Evolutionary conservation across 2,113 vertebrate genomes (phyloP), one percentile per base, ranked within the genome.

Genomic region (Barbus barbus): DNA sequence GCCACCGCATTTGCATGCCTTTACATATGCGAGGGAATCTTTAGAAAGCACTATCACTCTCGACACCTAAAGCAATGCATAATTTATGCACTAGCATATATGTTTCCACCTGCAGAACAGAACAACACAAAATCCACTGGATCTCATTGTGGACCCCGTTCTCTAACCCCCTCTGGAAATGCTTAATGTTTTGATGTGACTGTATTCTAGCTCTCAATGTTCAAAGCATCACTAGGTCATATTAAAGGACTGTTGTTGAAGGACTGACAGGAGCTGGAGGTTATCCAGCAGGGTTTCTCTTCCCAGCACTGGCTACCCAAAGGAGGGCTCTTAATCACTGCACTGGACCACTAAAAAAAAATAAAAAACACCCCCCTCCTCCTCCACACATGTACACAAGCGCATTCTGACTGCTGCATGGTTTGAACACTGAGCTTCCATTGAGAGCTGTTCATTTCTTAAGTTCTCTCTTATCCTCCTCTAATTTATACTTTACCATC

Each of bases 181-280:
- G 89, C 86, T 88, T 81, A 84, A 53, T 41, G 88, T 87, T 89
- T 87, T 89, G 89, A 87, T 74, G 88, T 79, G 83, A 86, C 87
- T 83, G 86, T 87, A 84, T 83, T 90, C 51, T 77, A 81, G n/a
- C 83, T 58, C 26, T 84, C 51, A 73, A 75, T 73, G 26, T 46
- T 81, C 33, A 82, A 44, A 33, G 69, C 26, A 13, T 51, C 9
- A n/a, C n/a, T n/a, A n/a, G n/a, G n/a, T n/a, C 9, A 1, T 41
- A 9, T 9, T 41, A 9, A 28, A 41, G 31, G 63, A n/a, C n/a
- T 5, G 20, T n/a, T 85, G 60, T 79, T 60, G 76, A 80, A 28
- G 22, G 60, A 67, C 83, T 56, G 60, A 44, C 16, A 76, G 28
- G 14, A 22, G 41, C 48, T 5, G n/a, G 69, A 61, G 63, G 82